Evolutionary conservation across 2,113 vertebrate genomes (phyloP), one percentile per base, ranked within the genome.

Genomic region (Cynopterus brachyotis): DNA sequence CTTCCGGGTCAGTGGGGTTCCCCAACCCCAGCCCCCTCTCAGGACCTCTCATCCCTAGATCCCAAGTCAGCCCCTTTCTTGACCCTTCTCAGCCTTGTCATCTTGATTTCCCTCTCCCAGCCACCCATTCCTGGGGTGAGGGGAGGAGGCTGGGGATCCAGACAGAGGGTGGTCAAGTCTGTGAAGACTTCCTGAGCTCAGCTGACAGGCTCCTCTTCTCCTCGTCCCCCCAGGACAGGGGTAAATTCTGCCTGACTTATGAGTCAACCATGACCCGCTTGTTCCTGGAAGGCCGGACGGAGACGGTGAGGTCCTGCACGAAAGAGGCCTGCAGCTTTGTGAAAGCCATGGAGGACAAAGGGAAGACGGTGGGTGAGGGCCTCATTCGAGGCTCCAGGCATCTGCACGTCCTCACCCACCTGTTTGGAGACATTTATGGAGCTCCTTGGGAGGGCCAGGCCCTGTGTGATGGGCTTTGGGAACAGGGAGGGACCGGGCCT

Each of bases 191-290:
- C 66, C 84, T 15, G 70, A 79, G 45, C 45, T 57, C 26, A 3
- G 5, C 76, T 83, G 37, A 97, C 26, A 17, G 87, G 28, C 2
- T 26, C 13, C 24, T 95, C 69, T 75, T 17, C 62, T 96, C 76
- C 67, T 94, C 60, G 72, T 57, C 84, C 95, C 95, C 95, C 53
- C 97, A 99, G 99, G 98, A 99, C 95, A 98, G 98, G 93, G 98
- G 98, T 62, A 98, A 93, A 1, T 99, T 99, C 97, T 99, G 99
- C 96, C 97, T 99, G 97, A 99, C 99, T 1, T 99, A 99, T 0
- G 99, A 99, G 96, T 99, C 99, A 0, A 99, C 98, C 59, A 99
- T 99, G 99, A 99, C 99, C 0, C 99, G 99, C 50, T 97, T 99
- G 89, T 99, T 99, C 98, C 98, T 98, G 75, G 99, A 99, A 97